phyloP scores from a whole-genome alignment of 2,113 vertebrate species.

The Chaenocephalus aceratus region DNA sequence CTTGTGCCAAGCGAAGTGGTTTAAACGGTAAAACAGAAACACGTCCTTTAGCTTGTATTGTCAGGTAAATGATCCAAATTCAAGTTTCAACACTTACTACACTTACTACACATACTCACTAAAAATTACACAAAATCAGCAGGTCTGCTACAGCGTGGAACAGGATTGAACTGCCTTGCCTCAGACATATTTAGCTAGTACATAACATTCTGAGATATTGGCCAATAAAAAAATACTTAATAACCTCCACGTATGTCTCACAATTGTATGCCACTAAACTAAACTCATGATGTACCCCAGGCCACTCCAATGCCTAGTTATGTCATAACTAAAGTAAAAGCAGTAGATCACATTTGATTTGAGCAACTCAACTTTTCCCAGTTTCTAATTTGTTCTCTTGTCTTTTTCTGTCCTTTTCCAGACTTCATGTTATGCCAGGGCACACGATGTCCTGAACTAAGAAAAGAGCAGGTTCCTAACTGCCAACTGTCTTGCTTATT shows the following conservation, averaged over 20 bases:
- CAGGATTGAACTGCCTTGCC: background rate
- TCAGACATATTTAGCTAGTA: background rate
- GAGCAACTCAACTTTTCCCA: background rate
- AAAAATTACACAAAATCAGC: background rate
- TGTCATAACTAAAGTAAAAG: background rate
- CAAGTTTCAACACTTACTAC: background rate
- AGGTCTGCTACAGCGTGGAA: background rate
- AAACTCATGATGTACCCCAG: background rate
- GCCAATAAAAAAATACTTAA: background rate
- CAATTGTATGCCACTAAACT: background rate
- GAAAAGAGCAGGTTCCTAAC: background rate
- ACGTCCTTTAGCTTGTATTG: background rate
- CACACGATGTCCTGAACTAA: background rate
- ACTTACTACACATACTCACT: background rate
- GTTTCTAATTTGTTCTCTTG: background rate
- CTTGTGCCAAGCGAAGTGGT: background rate
- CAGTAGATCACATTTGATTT: background rate
- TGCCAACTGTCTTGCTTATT: background rate
- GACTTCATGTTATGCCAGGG: background rate
- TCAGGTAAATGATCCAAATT: background rate
- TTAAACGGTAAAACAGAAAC: background rate
- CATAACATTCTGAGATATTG: background rate
- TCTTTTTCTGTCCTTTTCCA: background rate
- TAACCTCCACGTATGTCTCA: background rate
- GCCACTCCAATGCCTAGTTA: background rate